These are phyloP conservation scores for Palaemon carinicauda DNA, from an alignment of 1,140 invertebrate genomes.

Conservation along the genomic window DNA sequence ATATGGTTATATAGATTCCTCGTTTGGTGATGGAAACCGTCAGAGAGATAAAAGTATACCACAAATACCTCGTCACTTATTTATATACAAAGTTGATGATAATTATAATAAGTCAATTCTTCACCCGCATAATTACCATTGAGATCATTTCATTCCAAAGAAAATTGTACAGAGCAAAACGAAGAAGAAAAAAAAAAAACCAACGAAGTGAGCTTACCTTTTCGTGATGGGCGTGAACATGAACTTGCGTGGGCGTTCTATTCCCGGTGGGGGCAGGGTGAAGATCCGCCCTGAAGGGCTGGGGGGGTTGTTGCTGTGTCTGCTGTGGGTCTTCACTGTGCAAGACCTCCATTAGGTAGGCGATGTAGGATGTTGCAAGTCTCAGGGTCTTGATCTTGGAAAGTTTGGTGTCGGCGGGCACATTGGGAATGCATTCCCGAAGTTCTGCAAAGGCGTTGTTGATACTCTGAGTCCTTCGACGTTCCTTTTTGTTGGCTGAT, in stretches of 20 bases:
- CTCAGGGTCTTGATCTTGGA: slow-evolving; percentile 90
- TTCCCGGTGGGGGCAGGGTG: too few relatives aligned
- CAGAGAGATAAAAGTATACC: too few relatives aligned
- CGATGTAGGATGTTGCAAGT: slow-evolving; percentile 90
- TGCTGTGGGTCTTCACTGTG: slow-evolving; percentile 28
- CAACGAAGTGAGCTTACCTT: slow-evolving; percentile 20
- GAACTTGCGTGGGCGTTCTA: not conserved
- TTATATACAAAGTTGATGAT: too few relatives aligned
- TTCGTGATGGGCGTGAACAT: not conserved
- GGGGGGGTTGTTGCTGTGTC: not conserved
- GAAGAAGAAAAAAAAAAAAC: not conserved
- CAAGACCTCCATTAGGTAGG: slow-evolving; percentile 81
- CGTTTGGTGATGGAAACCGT: too few relatives aligned
- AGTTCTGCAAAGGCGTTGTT: slow-evolving; percentile 94
- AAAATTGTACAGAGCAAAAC: too few relatives aligned
- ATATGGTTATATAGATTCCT: too few relatives aligned
- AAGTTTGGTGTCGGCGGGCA: slow-evolving; percentile 92
- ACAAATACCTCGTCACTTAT: too few relatives aligned
- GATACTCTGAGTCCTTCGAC: slow-evolving; percentile 88
- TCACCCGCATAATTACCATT: too few relatives aligned
- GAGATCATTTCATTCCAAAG: too few relatives aligned
- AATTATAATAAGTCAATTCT: too few relatives aligned
- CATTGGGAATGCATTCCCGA: slow-evolving; percentile 93
- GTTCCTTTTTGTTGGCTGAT: slow-evolving; percentile 91
- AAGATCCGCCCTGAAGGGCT: not conserved